A percentile compares a stretch with the other conserved stretches of the same genome.
These are phyloP conservation scores for Danio aesculapii DNA, from an alignment of 2,797 vertebrate genomes.

Conservation along the genomic window DNA sequence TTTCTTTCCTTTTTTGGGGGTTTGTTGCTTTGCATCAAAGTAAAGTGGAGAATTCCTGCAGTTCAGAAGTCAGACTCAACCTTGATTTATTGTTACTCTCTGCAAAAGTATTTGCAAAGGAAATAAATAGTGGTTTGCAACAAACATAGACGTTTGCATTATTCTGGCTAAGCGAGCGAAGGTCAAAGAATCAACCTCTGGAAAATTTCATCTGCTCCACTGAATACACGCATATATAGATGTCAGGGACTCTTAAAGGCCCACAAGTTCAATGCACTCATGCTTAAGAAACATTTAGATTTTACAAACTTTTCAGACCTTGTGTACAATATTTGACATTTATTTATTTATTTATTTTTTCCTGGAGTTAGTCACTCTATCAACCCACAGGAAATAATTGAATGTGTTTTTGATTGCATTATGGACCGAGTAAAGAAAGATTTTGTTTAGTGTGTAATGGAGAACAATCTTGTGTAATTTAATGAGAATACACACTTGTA, in stretches of 20 bases:
- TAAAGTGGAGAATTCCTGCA: background rate
- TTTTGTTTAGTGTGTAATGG: background rate
- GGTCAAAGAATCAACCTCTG: constrained; percentile 6
- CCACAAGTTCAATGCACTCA: constrained; percentile 17
- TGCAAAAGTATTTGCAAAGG: background rate
- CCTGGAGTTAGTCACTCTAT: background rate
- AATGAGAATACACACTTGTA: no score
- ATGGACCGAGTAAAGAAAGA: background rate
- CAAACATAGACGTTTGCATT: background rate
- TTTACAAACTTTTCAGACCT: constrained; percentile 8
- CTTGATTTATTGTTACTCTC: background rate
- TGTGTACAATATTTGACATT: background rate
- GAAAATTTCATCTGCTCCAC: background rate
- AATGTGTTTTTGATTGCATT: background rate
- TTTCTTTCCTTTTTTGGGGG: background rate
- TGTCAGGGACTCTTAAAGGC: constrained; percentile 28
- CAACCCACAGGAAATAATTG: background rate
- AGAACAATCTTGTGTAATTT: background rate
- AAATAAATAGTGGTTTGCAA: constrained; percentile 1
- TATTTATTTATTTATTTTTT: background rate
- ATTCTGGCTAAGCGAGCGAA: constrained; percentile 17
- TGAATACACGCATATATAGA: constrained; percentile 26
- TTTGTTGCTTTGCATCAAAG: background rate
- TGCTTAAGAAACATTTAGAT: constrained; percentile 6
- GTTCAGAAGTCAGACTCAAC: background rate